These are phyloP conservation scores for Istiophorus platypterus DNA, from an alignment of 2,113 vertebrate genomes.

Conservation along the genomic window DNA sequence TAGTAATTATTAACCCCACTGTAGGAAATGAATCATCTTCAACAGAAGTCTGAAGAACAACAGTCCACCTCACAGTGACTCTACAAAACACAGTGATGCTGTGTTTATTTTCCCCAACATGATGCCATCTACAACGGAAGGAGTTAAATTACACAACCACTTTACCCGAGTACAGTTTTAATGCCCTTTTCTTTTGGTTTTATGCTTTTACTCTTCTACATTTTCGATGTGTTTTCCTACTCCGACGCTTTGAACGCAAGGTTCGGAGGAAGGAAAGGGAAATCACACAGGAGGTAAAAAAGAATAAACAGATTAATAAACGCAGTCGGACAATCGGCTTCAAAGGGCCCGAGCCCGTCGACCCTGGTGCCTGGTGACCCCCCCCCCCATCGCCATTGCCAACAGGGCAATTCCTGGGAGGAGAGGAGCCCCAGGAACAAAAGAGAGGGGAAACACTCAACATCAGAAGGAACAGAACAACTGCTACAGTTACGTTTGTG, in stretches of 20 bases:
- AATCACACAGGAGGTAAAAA: too few relatives aligned
- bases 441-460: neutral
- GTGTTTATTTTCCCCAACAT: too few relatives aligned
- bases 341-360: neutral
- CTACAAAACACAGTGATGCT: neutral
- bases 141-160: neutral
- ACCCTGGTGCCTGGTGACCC: neutral
- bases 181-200: too few relatives aligned
- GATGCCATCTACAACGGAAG: too few relatives aligned
- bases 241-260: too few relatives aligned
- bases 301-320: too few relatives aligned
- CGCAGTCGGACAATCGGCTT: too few relatives aligned
- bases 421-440: neutral
- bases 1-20: too few relatives aligned
- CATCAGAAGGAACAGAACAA: neutral
- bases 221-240: too few relatives aligned
- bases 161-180: neutral
- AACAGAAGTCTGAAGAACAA: neutral
- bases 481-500: neutral
- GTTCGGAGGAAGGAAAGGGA: neutral
- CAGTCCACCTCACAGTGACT: neutral
- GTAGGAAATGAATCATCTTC: too few relatives aligned
- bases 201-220: too few relatives aligned
- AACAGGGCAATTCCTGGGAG: neutral
- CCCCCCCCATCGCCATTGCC: too few relatives aligned